Base-by-base conservation (phyloP, 2,113 vertebrate species). In the Burhinus bistriatus region DNA sequence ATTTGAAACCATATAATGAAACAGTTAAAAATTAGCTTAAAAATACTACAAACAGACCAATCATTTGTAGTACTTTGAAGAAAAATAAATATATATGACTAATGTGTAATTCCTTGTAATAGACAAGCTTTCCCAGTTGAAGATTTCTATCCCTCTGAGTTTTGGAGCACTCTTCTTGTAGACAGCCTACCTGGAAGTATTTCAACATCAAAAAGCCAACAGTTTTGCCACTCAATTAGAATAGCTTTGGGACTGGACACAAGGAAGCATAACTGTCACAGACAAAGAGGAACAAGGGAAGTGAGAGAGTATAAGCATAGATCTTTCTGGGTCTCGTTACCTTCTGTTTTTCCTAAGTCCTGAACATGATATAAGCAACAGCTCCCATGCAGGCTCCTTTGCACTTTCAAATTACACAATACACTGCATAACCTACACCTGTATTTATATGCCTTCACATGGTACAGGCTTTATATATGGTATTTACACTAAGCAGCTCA, bases 61-160 rank as follows among this genome's bases (percentile, higher is more conserved):
- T 40, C 15, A 34, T 25, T 58, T 69, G 44, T 47, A 84, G 25
- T 29, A 55, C 69, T 75, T 82, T 25, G 79, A 87, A 84, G 34
- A 71, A 87, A 94, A 77, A 25, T 29, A 93, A 84, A 54, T 9
- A 75, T 3, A 13, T 21, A 32, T 6, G 17, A 90, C 66, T 29
- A 83, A 64, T 2, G 9, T 0, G 0, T 44, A 61, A 76, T 69
- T 45, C 40, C 9, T 36, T 51, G 5, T 16, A 86, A 72, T 0
- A 77, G 40, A 40, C 15, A 71, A 52, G n/a, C 13, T 55, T 88
- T 91, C 30, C 30, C 40, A 78, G 6, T 7, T 12, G 57, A 85
- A 83, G 23, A 80, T 44, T 75, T 55, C n/a, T 42, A 47, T 5
- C 32, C 32, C n/a, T 78, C 36, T 30, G 32, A 62, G n/a, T 54